Percentiles rank a stretch among this genome's conserved stretches.
Evolutionary conservation across 2,797 vertebrate genomes (phyloP).

Genomic region (Hydrophis major): DNA sequence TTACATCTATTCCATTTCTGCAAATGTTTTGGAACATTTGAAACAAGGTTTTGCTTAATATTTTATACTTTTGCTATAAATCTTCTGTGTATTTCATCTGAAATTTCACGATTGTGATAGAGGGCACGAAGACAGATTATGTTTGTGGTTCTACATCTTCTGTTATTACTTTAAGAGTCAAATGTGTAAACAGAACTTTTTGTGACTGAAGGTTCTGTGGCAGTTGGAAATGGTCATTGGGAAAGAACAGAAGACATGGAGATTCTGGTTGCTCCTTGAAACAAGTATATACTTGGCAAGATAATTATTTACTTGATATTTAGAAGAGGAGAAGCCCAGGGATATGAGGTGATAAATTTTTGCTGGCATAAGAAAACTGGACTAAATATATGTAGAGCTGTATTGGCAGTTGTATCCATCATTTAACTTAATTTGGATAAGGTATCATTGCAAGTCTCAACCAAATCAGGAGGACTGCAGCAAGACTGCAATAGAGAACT

Average conservation of each 20-base stretch:
- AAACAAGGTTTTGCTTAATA: neutral
- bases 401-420: neutral
- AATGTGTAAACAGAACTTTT: slow-evolving; percentile 6
- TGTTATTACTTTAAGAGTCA: neutral
- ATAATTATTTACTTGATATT: neutral
- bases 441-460: neutral
- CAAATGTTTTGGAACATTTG: neutral
- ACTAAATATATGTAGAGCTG: neutral
- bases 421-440: neutral
- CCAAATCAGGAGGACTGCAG: neutral
- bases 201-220: slow-evolving; percentile 12
- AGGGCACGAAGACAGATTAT: neutral
- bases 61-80: neutral
- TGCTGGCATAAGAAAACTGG: neutral
- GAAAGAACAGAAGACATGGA: neutral
- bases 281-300: neutral
- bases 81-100: neutral
- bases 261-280: neutral
- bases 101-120: neutral
- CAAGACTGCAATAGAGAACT: neutral
- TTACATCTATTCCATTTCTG: neutral
- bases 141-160: neutral
- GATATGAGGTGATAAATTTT: neutral
- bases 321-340: neutral
- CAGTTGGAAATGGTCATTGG: slow-evolving; percentile 3